Percentiles rank a stretch among this genome's conserved stretches.
Evolutionary conservation across 2,797 vertebrate species (phyloP).

Genomic region (Choloepus didactylus): DNA sequence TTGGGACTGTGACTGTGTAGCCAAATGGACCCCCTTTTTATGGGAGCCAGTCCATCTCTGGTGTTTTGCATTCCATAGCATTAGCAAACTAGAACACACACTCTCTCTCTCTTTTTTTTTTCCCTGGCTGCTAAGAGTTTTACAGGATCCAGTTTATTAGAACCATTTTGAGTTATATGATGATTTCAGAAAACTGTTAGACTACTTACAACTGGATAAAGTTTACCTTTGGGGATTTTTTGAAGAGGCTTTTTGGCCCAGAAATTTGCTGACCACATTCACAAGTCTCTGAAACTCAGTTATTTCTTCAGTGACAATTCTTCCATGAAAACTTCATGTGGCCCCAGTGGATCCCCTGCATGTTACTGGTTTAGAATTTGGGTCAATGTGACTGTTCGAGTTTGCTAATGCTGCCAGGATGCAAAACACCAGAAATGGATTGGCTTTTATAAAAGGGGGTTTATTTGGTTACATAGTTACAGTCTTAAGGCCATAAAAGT

Average conservation of each 20-base stretch:
- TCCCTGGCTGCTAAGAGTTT: slow-evolving; percentile 93
- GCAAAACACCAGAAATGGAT: too few relatives aligned
- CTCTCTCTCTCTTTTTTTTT: slow-evolving; percentile 84
- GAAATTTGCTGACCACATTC: slow-evolving; percentile 94
- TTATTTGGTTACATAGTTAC: too few relatives aligned
- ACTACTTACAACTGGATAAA: slow-evolving; percentile 95
- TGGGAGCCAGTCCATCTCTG: too few relatives aligned
- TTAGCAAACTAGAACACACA: too few relatives aligned
- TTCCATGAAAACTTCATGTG: slow-evolving; percentile 82
- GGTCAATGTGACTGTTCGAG: slow-evolving; percentile 89
- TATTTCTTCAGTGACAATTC: slow-evolving; percentile 95
- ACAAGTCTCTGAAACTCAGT: slow-evolving; percentile 94
- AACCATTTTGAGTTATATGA: slow-evolving; percentile 95
- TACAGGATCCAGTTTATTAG: slow-evolving; percentile 95
- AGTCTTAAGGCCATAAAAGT: too few relatives aligned
- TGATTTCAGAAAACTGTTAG: slow-evolving; percentile 94
- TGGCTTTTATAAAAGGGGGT: too few relatives aligned
- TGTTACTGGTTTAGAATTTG: slow-evolving; percentile 88
- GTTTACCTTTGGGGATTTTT: slow-evolving; percentile 94
- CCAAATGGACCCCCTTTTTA: too few relatives aligned
- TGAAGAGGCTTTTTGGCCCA: slow-evolving; percentile 94
- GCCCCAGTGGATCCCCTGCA: neutral
- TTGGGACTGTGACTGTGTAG: too few relatives aligned
- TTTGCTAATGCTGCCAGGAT: too few relatives aligned
- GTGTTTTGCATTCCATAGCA: too few relatives aligned